These are phyloP conservation scores for Dolomedes plantarius DNA, from an alignment of 2,888 invertebrate genomes.

Conservation along the genomic window DNA sequence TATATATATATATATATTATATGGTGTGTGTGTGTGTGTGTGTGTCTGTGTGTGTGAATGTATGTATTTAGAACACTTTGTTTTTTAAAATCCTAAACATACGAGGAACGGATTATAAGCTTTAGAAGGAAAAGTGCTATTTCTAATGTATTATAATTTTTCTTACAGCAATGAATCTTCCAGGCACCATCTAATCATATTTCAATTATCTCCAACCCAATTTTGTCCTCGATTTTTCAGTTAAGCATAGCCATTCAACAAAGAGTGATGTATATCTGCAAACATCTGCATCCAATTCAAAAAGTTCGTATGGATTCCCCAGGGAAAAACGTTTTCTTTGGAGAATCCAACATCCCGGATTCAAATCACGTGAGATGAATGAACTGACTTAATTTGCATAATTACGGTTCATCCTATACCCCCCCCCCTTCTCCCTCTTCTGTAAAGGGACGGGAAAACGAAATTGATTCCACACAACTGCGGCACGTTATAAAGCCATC, in stretches of 20 bases:
- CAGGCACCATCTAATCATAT: no score
- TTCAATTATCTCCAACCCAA: not conserved
- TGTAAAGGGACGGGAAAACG: not conserved
- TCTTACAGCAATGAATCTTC: no score
- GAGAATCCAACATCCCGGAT: constrained; percentile 39
- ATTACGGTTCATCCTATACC: constrained; percentile 35
- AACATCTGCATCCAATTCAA: not conserved
- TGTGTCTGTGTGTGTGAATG: no score
- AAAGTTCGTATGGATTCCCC: not conserved
- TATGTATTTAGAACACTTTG: no score
- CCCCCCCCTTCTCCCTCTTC: not conserved
- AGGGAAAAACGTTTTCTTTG: constrained; percentile 39
- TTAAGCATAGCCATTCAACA: not conserved
- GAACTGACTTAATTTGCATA: constrained; percentile 54
- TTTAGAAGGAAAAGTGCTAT: no score
- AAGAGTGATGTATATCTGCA: not conserved
- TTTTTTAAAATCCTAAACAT: no score
- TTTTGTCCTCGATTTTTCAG: not conserved
- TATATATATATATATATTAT: no score
- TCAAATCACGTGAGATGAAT: constrained; percentile 24
- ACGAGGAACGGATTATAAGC: no score
- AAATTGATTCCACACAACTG: constrained; percentile 32
- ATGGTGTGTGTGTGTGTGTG: no score
- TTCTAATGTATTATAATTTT: no score
- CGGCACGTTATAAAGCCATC: not conserved